A percentile compares a stretch with the other conserved stretches of the same genome.
These are phyloP conservation scores for Otolemur crassicaudatus DNA, from an alignment of 2,797 vertebrate genomes.

Conservation along the genomic window DNA sequence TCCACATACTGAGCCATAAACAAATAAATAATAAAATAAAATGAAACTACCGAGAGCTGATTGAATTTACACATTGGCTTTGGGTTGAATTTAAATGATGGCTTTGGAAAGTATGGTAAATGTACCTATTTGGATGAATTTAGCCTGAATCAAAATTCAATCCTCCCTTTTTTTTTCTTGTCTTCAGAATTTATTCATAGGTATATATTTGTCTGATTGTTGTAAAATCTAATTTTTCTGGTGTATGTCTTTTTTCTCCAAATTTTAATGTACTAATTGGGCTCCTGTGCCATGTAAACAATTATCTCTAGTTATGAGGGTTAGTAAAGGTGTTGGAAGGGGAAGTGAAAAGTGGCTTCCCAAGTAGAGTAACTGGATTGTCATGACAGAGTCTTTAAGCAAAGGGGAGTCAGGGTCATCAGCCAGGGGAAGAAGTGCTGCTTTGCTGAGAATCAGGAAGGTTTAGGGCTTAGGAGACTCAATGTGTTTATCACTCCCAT, in stretches of 20 bases:
- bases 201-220: not conserved
- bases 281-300: not conserved
- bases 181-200: not conserved
- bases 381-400: not conserved
- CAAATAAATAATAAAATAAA: not conserved
- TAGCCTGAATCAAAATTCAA: not conserved
- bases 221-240: slow-evolving; percentile 9
- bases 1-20: not conserved
- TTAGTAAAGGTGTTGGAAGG: not conserved
- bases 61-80: not conserved
- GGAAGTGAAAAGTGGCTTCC: not conserved
- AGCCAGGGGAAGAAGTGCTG: not conserved
- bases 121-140: not conserved
- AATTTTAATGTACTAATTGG: not conserved
- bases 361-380: not conserved
- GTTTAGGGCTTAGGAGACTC: not conserved
- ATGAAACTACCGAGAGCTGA: not conserved
- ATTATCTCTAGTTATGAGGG: not conserved
- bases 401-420: not conserved
- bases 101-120: not conserved
- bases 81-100: not conserved
- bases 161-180: not conserved
- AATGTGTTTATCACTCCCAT: not conserved
- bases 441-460: not conserved
- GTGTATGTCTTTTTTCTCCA: not conserved